Evolutionary conservation across 2,113 vertebrate species (phyloP).

Genomic region (Hypocryptadius cinnamomeus): DNA sequence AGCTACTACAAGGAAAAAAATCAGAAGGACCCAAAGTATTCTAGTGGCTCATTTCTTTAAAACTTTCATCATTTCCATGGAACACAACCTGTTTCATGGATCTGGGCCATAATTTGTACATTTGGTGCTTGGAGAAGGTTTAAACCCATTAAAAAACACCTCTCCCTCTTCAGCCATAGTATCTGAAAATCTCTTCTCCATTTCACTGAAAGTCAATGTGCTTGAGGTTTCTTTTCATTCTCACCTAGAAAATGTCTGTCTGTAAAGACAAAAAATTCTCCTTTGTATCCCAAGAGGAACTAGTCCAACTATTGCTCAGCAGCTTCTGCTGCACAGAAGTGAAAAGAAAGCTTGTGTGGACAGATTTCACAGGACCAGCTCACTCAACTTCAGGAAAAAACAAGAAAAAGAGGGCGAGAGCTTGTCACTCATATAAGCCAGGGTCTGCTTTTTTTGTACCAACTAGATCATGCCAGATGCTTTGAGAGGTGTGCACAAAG

Average conservation of each 20-base stretch:
- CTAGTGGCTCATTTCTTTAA: background rate
- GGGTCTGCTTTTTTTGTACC: background rate
- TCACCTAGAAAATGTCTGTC: background rate
- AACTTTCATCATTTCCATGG: background rate
- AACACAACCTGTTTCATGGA: background rate
- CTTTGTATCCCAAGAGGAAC: background rate
- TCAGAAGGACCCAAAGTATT: background rate
- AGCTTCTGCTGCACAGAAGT: background rate
- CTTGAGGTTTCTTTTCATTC: background rate
- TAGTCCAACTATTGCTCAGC: background rate
- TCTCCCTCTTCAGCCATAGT: background rate
- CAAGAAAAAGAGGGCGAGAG: background rate
- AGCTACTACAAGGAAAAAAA: background rate
- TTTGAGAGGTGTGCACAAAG: background rate
- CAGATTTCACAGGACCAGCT: background rate
- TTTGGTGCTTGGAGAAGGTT: background rate
- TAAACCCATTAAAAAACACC: background rate
- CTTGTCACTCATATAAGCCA: background rate
- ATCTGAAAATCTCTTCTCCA: background rate
- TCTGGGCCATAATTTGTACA: background rate
- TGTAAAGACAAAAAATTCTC: background rate
- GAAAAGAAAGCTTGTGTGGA: background rate
- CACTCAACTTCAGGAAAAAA: background rate
- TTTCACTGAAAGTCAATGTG: background rate
- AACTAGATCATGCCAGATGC: background rate